Evolutionary conservation across 2,797 vertebrate genomes (phyloP).

Genomic region (Merluccius polli): DNA sequence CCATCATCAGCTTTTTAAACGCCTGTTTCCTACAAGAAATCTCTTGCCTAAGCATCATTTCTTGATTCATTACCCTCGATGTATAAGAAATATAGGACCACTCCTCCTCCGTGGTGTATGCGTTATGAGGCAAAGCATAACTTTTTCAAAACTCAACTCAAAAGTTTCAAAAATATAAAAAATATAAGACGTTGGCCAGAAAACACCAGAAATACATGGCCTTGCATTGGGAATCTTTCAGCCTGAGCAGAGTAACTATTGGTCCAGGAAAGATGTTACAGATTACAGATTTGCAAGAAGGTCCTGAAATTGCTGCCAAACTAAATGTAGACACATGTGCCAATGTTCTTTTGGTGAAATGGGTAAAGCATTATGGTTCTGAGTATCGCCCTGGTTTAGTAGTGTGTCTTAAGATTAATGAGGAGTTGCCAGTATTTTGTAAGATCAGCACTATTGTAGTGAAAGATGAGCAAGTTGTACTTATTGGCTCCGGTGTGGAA

Average conservation of each 20-base stretch:
- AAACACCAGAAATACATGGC: conserved; percentile 15
- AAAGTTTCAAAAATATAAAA: conserved; percentile 20
- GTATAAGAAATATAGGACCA: conserved; percentile 15
- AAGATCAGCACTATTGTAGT: conserved; percentile 24
- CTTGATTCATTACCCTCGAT: conserved; percentile 10
- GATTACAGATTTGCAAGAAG: conserved; percentile 17
- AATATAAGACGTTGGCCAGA: conserved; percentile 17
- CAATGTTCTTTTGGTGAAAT: conserved; percentile 15
- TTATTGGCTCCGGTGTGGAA: conserved; percentile 22
- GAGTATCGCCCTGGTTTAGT: conserved; percentile 20
- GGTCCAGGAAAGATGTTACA: conserved; percentile 18
- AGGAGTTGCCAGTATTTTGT: conserved; percentile 33
- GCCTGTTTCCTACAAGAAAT: conserved; percentile 22
- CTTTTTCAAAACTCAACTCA: conserved; percentile 14
- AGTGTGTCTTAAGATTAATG: conserved; percentile 8
- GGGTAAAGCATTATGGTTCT: conserved; percentile 23
- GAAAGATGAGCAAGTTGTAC: conserved; percentile 26
- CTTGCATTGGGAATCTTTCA: conserved; percentile 12
- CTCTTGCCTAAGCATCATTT: conserved; percentile 16
- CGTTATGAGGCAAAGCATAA: conserved; percentile 16
- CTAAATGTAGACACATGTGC: not conserved
- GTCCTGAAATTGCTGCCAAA: conserved; percentile 15
- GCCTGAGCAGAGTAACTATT: conserved; percentile 12
- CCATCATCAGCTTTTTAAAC: conserved; percentile 19
- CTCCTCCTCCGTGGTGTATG: conserved; percentile 16